These are phyloP conservation scores for Propithecus perrieri DNA, from an alignment of 2,797 vertebrate genomes.

Conservation along the genomic window DNA sequence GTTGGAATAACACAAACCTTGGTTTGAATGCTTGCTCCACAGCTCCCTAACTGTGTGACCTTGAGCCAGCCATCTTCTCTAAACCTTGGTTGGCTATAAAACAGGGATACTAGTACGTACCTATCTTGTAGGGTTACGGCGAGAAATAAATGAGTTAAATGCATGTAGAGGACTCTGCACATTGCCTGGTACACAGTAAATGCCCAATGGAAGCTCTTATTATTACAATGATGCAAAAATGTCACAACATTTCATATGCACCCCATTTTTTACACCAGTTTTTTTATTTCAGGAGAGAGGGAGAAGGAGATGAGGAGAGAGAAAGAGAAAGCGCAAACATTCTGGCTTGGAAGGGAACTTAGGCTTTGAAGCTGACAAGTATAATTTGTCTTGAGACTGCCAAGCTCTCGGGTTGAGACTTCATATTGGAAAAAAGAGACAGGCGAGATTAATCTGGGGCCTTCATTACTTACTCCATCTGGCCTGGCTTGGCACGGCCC, in stretches of 20 bases:
- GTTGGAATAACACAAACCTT: not conserved
- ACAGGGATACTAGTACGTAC: not conserved
- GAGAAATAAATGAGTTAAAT: not conserved
- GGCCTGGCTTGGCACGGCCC: constrained; percentile 50
- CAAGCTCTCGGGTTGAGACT: constrained; percentile 66
- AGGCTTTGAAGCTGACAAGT: constrained; percentile 77
- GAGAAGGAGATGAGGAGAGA: not conserved
- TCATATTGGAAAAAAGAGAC: constrained; percentile 60
- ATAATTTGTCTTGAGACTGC: constrained; percentile 77
- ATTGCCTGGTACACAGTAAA: not conserved
- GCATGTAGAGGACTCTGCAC: not conserved
- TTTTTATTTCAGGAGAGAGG: constrained; percentile 19
- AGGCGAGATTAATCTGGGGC: constrained; percentile 69
- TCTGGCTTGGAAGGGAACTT: constrained; percentile 37
- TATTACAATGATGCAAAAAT: not conserved
- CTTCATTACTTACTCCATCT: constrained; percentile 74
- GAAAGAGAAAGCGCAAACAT: constrained; percentile 56
- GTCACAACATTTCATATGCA: constrained; percentile 22
- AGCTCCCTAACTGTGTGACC: not conserved
- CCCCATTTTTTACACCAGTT: constrained; percentile 4
- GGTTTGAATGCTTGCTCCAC: not conserved
- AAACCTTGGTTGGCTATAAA: not conserved
- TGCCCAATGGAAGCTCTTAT: constrained; percentile 20
- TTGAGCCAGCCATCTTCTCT: not conserved
- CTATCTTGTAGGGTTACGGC: not conserved